A percentile compares a stretch with the other conserved stretches of the same genome.
These are phyloP conservation scores for Eublepharis macularius DNA, from an alignment of 2,113 vertebrate genomes.

Conservation along the genomic window DNA sequence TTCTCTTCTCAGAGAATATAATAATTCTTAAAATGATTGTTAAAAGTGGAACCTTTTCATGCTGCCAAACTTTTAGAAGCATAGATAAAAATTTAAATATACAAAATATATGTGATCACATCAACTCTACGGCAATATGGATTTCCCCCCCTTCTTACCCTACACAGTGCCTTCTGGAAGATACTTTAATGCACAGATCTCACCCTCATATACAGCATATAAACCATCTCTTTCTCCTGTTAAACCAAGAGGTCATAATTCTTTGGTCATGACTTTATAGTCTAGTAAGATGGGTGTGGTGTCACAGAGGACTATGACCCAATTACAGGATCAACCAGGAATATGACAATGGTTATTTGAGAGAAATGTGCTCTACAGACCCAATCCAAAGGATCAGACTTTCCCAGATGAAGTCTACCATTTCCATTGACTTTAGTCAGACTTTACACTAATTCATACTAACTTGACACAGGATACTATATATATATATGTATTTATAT, in stretches of 20 bases:
- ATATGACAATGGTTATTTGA: constrained; percentile 13
- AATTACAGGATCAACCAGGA: constrained; percentile 58
- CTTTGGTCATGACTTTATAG: constrained; percentile 79
- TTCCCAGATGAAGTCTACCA: constrained; percentile 39
- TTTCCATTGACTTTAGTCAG: constrained; percentile 46
- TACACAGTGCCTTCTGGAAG: constrained; percentile 74
- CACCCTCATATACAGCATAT: constrained; percentile 66
- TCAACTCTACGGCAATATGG: constrained; percentile 63
- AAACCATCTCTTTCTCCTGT: constrained; percentile 66
- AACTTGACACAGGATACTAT: constrained; percentile 34
- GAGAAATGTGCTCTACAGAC: constrained; percentile 31
- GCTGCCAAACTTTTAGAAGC: constrained; percentile 72
- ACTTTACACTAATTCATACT: constrained; percentile 33
- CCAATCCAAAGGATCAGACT: constrained; percentile 44
- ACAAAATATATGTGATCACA: constrained; percentile 82
- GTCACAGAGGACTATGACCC: constrained; percentile 56
- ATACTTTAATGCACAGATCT: constrained; percentile 70
- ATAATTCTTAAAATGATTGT: constrained; percentile 74
- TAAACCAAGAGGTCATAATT: constrained; percentile 74
- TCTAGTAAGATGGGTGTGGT: constrained; percentile 62
- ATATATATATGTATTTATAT: no score
- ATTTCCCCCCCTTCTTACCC: constrained; percentile 39
- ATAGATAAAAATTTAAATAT: constrained; percentile 81
- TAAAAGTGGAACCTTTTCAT: constrained; percentile 70
- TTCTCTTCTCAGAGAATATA: constrained; percentile 71